These are phyloP conservation scores for Sebastes variabilis DNA, from an alignment of 2,797 vertebrate genomes.

Conservation along the genomic window DNA sequence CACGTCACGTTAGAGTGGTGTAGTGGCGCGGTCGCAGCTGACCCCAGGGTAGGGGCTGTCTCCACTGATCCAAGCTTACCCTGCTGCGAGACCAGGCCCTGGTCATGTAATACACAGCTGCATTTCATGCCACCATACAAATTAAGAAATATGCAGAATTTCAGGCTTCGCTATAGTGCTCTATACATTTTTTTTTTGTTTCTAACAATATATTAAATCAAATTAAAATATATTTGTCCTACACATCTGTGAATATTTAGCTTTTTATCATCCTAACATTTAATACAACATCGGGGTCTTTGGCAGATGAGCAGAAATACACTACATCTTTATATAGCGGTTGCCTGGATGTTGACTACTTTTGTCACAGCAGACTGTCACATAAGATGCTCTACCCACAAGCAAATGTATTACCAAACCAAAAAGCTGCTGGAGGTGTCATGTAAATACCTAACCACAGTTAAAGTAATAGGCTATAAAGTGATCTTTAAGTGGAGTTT, in stretches of 20 bases:
- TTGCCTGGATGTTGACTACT: slow-evolving; percentile 81
- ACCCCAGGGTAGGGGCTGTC: slow-evolving; percentile 90
- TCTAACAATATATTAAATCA: not conserved
- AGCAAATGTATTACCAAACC: slow-evolving; percentile 93
- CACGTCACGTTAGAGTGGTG: slow-evolving; percentile 85
- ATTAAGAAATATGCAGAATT: slow-evolving; percentile 61
- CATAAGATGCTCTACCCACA: slow-evolving; percentile 66
- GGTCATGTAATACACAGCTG: slow-evolving; percentile 70
- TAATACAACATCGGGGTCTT: not conserved
- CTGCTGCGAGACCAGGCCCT: slow-evolving; percentile 82
- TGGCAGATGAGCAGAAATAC: slow-evolving; percentile 18
- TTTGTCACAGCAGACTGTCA: slow-evolving; percentile 81
- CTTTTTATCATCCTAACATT: slow-evolving; percentile 8
- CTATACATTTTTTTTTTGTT: not conserved
- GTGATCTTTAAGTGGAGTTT: slow-evolving; percentile 99
- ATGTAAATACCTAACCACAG: slow-evolving; percentile 99
- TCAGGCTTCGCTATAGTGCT: not conserved
- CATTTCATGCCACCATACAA: slow-evolving; percentile 80
- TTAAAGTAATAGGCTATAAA: slow-evolving; percentile 99
- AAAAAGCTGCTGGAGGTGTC: slow-evolving; percentile 98
- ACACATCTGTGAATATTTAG: not conserved
- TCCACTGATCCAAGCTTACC: slow-evolving; percentile 89
- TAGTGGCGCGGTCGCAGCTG: slow-evolving; percentile 83
- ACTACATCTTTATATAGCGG: slow-evolving; percentile 32
- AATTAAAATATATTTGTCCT: slow-evolving; percentile 1